Conservation (phyloP, 1,140 invertebrate genomes). For the Popillia japonica region DNA sequence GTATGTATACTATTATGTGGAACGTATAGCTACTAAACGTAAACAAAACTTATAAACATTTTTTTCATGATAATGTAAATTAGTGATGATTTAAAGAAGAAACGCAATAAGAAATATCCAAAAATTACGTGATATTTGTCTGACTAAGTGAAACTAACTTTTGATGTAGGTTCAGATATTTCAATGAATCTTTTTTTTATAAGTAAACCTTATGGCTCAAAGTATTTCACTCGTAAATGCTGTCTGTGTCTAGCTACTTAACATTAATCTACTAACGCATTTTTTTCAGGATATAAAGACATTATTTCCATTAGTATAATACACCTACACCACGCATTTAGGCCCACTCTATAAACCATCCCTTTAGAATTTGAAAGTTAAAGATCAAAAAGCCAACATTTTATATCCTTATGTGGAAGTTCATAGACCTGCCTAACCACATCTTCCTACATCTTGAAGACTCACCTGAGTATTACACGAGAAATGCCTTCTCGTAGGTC, state of each 20-base stretch:
- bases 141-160: too few relatives aligned
- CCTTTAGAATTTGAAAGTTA: not conserved
- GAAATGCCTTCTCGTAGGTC: constrained; percentile 81
- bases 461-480: constrained; percentile 88
- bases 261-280: too few relatives aligned
- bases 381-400: not conserved
- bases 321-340: not conserved
- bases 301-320: constrained; percentile 5
- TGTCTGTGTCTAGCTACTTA: too few relatives aligned
- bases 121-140: too few relatives aligned
- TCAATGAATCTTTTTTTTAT: too few relatives aligned
- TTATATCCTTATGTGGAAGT: not conserved
- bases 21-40: too few relatives aligned
- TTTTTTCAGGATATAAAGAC: not conserved
- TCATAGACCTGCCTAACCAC: constrained; percentile 1
- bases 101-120: too few relatives aligned
- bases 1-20: too few relatives aligned
- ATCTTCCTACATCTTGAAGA: constrained; percentile 13
- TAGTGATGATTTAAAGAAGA: too few relatives aligned
- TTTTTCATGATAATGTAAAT: too few relatives aligned
- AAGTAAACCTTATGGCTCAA: not conserved
- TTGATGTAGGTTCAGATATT: too few relatives aligned
- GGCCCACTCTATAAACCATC: constrained; percentile 8
- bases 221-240: not conserved
- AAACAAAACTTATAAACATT: too few relatives aligned